A percentile compares a stretch with the other conserved stretches of the same genome.
These are phyloP conservation scores for Tetraneura akinire DNA, from an alignment of 1,140 invertebrate genomes.

Conservation along the genomic window DNA sequence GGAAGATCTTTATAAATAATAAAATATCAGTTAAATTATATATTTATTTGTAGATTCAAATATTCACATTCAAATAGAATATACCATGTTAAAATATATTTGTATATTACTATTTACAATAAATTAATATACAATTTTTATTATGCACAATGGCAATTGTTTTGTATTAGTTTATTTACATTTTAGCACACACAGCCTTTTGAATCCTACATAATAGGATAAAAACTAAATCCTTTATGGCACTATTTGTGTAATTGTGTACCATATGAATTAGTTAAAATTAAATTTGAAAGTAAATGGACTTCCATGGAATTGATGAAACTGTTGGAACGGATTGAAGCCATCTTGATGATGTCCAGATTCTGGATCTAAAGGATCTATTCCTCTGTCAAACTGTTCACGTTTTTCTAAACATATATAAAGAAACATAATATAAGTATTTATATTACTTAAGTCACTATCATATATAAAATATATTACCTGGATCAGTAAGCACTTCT, in stretches of 20 bases:
- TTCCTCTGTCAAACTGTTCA: conserved; percentile 88
- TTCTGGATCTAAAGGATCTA: conserved; percentile 97
- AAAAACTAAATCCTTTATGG: conserved; percentile 40
- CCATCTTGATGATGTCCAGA: conserved; percentile 67
- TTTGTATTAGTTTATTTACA: conserved; percentile 45
- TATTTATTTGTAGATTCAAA: neutral
- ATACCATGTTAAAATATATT: conserved; percentile 21
- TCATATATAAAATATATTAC: conserved; percentile 57
- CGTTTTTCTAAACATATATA: conserved; percentile 73
- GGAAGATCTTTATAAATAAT: conserved; percentile 13
- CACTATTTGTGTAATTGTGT: conserved; percentile 14
- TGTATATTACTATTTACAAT: conserved; percentile 38
- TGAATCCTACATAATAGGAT: conserved; percentile 33
- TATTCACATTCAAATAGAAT: neutral
- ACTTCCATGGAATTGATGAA: conserved; percentile 82
- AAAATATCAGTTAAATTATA: conserved; percentile 12
- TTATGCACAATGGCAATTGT: neutral
- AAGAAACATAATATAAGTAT: conserved; percentile 14
- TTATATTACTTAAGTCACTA: conserved; percentile 8
- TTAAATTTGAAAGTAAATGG: conserved; percentile 98
- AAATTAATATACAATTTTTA: conserved; percentile 3
- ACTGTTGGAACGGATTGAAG: conserved; percentile 78
- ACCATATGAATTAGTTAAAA: conserved; percentile 68
- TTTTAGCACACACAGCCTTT: conserved; percentile 46
- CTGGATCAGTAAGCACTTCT: conserved; percentile 82